phyloP scores from a whole-genome alignment of 1,140 invertebrate species.

The Acromyrmex charruanus region DNA sequence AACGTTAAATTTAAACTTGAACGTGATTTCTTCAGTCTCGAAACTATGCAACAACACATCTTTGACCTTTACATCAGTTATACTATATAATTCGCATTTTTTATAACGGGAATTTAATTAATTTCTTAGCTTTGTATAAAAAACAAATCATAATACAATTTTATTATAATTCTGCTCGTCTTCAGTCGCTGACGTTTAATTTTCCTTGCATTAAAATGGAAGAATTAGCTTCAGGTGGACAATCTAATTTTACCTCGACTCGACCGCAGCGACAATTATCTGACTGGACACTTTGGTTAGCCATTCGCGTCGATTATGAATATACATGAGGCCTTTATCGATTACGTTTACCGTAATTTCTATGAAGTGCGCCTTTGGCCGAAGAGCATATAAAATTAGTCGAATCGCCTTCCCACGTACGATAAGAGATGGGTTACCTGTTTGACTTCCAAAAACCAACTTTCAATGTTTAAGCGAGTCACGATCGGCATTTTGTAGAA shows the following conservation, averaged over 20 bases:
- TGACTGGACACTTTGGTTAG: constrained; percentile 57
- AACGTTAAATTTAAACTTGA: background rate
- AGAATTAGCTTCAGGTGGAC: constrained; percentile 21
- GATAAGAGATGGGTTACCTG: constrained; percentile 27
- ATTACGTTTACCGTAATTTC: constrained; percentile 50
- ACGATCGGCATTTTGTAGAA: constrained; percentile 32
- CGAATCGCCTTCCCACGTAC: constrained; percentile 27
- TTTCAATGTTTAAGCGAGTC: constrained; percentile 11
- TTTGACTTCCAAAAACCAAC: constrained; percentile 56
- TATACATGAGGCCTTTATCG: constrained; percentile 60
- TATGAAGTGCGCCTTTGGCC: background rate
- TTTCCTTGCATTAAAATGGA: background rate
- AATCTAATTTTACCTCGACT: constrained; percentile 33
- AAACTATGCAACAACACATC: background rate
- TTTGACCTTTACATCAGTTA: background rate
- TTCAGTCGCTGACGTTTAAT: constrained; percentile 29
- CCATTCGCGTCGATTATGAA: constrained; percentile 55
- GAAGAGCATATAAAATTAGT: constrained; percentile 56
- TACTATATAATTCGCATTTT: background rate
- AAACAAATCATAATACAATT: constrained; percentile 6
- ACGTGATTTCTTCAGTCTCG: background rate
- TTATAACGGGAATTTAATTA: background rate
- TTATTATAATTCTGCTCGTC: background rate
- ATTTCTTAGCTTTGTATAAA: background rate
- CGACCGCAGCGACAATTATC: constrained; percentile 27